Base-by-base conservation (phyloP, 2,888 invertebrate genomes). In the Eudasyphora cyanicolor region DNA sequence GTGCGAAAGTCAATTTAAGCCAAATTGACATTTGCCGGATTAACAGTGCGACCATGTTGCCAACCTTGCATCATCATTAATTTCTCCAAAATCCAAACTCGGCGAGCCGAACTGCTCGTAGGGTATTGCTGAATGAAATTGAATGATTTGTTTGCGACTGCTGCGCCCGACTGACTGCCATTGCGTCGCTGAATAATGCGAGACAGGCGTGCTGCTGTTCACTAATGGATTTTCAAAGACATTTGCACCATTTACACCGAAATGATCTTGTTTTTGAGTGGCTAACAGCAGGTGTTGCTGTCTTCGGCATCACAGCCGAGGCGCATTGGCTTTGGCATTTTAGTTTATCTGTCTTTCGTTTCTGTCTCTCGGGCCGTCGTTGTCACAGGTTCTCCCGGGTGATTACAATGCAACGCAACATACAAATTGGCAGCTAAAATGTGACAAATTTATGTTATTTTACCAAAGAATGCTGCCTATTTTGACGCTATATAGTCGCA, bases 391-490 rank as follows among this genome's bases (percentile, higher is more conserved):
- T 70, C 49, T 35, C 27, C n/a, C n/a, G n/a, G n/a, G n/a, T 27
- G 49, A 76, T 77, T 70, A 78, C 70, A 83, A 78, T 71, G 75
- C 80, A n/a, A n/a, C n/a, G 64, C 71, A 84, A 81, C 78, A 77
- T 81, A 78, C 80, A 84, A 84, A 84, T 84, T 84, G 84, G 84
- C 84, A 81, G 80, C 84, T 84, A 84, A 84, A 84, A 84, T 84
- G 84, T 84, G 84, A 84, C 84, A 84, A 84, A 84, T 84, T 84
- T 84, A 83, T 80, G 84, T 80, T 81, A 84, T 84, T 84, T 81
- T 78, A 80, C 78, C 78, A 78, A 84, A 75, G 84, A 84, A 84
- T 84, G 70, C 78, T 81, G 60, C n/a, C 71, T 74, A 42, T 73
- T 51, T n/a, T 24, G 32, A 8, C 8, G 57, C n/a, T n/a, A n/a